A percentile compares a stretch with the other conserved stretches of the same genome.
Evolutionary conservation across 2,113 vertebrate genomes (phyloP).

Genomic region (Pungitius pungitius): DNA sequence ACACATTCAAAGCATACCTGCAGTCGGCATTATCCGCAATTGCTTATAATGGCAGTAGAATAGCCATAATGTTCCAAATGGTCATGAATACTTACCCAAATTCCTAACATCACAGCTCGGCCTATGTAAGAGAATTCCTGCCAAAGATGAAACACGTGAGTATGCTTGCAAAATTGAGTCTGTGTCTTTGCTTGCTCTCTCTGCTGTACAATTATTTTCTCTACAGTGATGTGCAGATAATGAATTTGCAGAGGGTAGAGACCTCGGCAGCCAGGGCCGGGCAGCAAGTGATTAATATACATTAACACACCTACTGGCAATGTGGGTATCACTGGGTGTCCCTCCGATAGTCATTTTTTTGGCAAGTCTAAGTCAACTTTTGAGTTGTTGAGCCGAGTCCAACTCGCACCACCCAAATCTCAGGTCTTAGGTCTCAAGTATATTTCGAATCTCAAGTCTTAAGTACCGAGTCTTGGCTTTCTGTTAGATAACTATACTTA

Average conservation of each 20-base stretch:
- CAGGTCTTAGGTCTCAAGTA: too few species aligned
- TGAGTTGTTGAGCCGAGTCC: background rate
- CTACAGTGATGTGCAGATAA: slow-evolving; percentile 12
- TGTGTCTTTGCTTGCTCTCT: background rate
- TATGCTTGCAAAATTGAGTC: background rate
- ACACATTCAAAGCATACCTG: background rate
- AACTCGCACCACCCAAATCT: too few species aligned
- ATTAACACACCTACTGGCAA: background rate
- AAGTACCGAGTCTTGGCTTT: too few species aligned
- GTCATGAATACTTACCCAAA: background rate
- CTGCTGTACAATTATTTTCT: background rate
- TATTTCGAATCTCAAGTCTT: too few species aligned
- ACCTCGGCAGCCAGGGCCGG: background rate
- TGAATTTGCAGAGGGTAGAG: slow-evolving; percentile 14
- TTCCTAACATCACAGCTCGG: background rate
- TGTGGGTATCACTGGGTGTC: background rate
- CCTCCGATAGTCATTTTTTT: background rate
- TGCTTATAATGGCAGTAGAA: background rate
- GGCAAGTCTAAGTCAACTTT: background rate
- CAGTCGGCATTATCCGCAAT: background rate
- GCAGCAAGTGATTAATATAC: background rate
- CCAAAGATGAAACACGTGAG: background rate
- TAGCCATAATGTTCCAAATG: background rate
- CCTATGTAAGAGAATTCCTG: background rate
- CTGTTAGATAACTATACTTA: too few species aligned